A percentile compares a stretch with the other conserved stretches of the same genome.
Evolutionary conservation across 2,888 invertebrate genomes (phyloP).

Genomic region (Hymenopus coronatus): DNA sequence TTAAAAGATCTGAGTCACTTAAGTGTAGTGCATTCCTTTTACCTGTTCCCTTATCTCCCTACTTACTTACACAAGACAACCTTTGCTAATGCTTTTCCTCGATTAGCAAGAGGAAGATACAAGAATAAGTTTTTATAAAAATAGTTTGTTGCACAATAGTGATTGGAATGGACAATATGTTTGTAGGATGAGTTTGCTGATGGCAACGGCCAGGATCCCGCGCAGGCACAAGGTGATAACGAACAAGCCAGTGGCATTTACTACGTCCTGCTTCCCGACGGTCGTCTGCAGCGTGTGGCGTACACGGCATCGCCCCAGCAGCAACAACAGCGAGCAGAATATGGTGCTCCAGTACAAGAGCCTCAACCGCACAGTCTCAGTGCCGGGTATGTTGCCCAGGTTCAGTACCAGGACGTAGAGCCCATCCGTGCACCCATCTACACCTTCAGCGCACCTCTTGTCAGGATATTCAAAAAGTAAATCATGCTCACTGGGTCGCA

Average conservation of each 20-base stretch:
- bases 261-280: slow-evolving; percentile 38
- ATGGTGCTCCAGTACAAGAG: not conserved
- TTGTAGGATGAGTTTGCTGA: slow-evolving; percentile 16
- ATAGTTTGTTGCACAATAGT: fast-evolving
- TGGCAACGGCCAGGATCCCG: slow-evolving; percentile 3
- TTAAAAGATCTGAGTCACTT: too few relatives aligned
- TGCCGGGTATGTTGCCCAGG: slow-evolving; percentile 34
- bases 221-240: not conserved
- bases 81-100: too few relatives aligned
- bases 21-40: too few relatives aligned
- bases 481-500: too few relatives aligned
- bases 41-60: too few relatives aligned
- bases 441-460: slow-evolving; percentile 36
- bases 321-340: not conserved
- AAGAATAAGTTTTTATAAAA: too few relatives aligned
- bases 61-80: too few relatives aligned
- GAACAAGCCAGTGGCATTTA: slow-evolving; percentile 35
- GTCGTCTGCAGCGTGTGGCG: slow-evolving; percentile 37
- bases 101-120: too few relatives aligned
- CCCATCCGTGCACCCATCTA: slow-evolving; percentile 38
- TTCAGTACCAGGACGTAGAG: slow-evolving; percentile 38
- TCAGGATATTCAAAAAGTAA: slow-evolving; percentile 31
- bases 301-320: slow-evolving; percentile 30
- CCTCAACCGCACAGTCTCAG: slow-evolving; percentile 5
- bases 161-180: not conserved